A percentile compares a stretch with the other conserved stretches of the same genome.
These are phyloP conservation scores for Drosophila santomea DNA, from an alignment of 1,140 invertebrate genomes.

Conservation along the genomic window DNA sequence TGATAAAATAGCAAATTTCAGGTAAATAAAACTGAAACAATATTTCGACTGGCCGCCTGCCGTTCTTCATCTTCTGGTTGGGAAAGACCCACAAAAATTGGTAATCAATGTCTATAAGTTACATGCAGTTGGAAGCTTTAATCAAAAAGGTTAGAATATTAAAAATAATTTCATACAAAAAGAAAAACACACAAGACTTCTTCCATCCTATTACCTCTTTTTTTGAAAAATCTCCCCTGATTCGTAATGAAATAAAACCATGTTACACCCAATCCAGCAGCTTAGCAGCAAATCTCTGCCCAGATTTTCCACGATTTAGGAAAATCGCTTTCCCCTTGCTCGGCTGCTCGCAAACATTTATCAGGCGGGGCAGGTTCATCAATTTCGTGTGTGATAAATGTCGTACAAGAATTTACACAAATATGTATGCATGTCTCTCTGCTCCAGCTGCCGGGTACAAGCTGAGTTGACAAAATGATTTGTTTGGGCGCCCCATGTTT, in stretches of 20 bases:
- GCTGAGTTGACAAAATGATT: constrained; percentile 73
- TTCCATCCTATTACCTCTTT: too few species aligned
- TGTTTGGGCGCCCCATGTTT: constrained; percentile 59
- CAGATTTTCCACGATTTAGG: constrained; percentile 9
- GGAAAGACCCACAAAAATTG: constrained; percentile 7
- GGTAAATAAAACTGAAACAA: constrained; percentile 77
- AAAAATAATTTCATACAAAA: too few species aligned
- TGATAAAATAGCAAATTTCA: constrained; percentile 75
- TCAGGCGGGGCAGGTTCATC: constrained; percentile 67
- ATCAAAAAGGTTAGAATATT: too few species aligned
- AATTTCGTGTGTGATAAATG: constrained; percentile 77
- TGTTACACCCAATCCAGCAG: constrained; percentile 19
- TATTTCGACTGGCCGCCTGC: constrained; percentile 26
- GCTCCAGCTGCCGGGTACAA: constrained; percentile 46
- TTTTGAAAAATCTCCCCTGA: not conserved
- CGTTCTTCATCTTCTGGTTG: constrained; percentile 1
- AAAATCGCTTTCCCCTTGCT: constrained; percentile 20
- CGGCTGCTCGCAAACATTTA: constrained; percentile 22
- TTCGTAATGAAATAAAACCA: constrained; percentile 9
- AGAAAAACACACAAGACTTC: not conserved
- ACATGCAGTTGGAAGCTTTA: not conserved
- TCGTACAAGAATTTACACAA: constrained; percentile 77
- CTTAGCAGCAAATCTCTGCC: constrained; percentile 24
- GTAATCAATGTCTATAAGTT: not conserved
- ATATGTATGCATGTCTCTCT: constrained; percentile 46